phyloP scores from a whole-genome alignment of 2,888 invertebrate genomes.

The Acanthoscelides obtectus region DNA sequence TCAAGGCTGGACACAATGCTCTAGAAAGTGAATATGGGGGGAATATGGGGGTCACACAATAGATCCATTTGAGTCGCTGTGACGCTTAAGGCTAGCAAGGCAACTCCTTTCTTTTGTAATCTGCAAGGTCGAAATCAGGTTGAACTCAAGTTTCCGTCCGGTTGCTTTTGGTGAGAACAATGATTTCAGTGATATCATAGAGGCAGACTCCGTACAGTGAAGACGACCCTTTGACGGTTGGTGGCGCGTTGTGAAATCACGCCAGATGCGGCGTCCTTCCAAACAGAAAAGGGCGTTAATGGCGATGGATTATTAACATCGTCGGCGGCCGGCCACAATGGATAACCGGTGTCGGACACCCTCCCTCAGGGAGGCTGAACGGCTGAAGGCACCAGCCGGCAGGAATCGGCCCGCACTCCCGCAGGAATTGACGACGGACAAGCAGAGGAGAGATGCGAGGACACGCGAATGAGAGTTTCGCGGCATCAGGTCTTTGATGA shows the following conservation, averaged over 20 bases:
- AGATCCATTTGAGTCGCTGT: no score
- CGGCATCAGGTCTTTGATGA: no score
- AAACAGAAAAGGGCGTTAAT: conserved; percentile 39
- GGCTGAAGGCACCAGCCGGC: conserved; percentile 12
- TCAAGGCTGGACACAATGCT: no score
- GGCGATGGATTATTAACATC: conserved; percentile 49
- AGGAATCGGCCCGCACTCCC: neutral
- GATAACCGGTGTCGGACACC: conserved; percentile 46
- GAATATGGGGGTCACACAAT: no score
- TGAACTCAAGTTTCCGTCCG: no score
- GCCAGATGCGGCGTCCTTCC: neutral
- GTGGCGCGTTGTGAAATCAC: neutral
- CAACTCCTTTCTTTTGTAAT: no score
- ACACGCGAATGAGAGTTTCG: neutral
- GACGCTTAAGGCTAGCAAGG: no score
- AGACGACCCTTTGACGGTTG: neutral
- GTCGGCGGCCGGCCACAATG: conserved; percentile 40
- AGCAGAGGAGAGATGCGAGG: neutral
- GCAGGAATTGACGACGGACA: neutral
- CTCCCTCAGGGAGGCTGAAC: conserved; percentile 27
- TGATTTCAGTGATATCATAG: no score
- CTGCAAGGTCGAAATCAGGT: no score
- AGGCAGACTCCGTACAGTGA: no score
- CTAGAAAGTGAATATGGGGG: no score
- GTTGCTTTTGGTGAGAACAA: no score